Evolutionary conservation across 2,797 vertebrate genomes (phyloP).

Genomic region (Xiphophorus birchmanni): DNA sequence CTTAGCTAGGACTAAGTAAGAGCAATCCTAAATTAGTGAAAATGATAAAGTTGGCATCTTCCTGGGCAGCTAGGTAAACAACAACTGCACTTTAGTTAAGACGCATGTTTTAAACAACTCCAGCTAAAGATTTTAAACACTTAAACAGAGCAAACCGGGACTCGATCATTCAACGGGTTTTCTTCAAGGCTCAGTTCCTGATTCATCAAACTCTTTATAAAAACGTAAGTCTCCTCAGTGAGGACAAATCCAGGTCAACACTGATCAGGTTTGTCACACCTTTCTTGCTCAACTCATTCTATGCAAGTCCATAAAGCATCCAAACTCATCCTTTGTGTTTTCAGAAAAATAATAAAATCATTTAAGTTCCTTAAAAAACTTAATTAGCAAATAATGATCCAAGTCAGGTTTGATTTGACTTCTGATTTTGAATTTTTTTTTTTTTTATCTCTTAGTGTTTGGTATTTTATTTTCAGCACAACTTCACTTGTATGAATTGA

Average conservation of each 20-base stretch:
- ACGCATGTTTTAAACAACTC: neutral
- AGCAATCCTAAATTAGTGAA: neutral
- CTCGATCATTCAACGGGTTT: neutral
- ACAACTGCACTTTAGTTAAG: neutral
- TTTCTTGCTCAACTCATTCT: neutral
- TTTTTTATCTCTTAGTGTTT: neutral
- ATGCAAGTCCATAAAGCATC: neutral
- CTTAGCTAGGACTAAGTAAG: neutral
- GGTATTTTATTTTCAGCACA: neutral
- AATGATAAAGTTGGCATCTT: neutral
- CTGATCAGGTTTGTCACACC: neutral
- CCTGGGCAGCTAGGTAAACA: neutral
- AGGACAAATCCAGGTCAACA: neutral
- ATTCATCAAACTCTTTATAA: neutral
- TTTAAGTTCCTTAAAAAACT: neutral
- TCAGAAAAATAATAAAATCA: neutral
- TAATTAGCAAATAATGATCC: neutral
- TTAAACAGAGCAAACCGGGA: neutral
- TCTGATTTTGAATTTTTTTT: neutral
- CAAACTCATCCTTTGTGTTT: neutral
- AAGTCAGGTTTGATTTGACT: neutral
- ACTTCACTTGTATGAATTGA: neutral
- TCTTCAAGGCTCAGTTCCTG: neutral
- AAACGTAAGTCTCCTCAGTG: neutral
- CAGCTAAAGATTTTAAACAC: neutral